phyloP scores from a whole-genome alignment of 2,888 invertebrate species.

The Orgyia antiqua region DNA sequence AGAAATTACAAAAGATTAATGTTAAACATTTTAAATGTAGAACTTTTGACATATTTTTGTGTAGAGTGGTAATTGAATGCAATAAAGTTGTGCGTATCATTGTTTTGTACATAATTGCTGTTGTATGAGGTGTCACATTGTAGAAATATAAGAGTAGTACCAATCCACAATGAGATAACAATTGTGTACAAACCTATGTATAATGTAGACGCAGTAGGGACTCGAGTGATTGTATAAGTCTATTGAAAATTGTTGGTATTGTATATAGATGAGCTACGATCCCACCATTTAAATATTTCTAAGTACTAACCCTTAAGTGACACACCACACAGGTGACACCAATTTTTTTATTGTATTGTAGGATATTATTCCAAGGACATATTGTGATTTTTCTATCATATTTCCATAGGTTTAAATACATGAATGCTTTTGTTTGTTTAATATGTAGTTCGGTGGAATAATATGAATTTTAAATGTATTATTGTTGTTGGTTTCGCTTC shows the following conservation, averaged over 20 bases:
- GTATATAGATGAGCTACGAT: constrained; percentile 75
- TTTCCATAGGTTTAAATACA: constrained; percentile 60
- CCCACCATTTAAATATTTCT: constrained; percentile 76
- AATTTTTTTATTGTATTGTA: constrained; percentile 49
- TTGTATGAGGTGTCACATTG: background rate
- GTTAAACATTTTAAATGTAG: constrained; percentile 50
- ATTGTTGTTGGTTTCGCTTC: constrained; percentile 53
- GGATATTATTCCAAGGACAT: constrained; percentile 69
- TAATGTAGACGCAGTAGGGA: constrained; percentile 58
- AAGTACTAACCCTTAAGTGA: constrained; percentile 71
- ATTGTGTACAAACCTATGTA: constrained; percentile 34
- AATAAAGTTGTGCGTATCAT: constrained; percentile 48
- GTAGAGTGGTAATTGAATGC: constrained; percentile 69
- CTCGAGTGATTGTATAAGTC: constrained; percentile 73
- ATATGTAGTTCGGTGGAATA: constrained; percentile 46
- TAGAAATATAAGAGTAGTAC: background rate
- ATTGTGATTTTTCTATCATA: constrained; percentile 70
- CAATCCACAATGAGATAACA: constrained; percentile 1
- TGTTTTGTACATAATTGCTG: constrained; percentile 30
- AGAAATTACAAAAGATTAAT: constrained; percentile 40
- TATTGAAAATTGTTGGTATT: constrained; percentile 70
- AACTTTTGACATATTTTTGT: constrained; percentile 62
- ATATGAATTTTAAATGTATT: constrained; percentile 48
- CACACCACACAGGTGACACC: constrained; percentile 52
- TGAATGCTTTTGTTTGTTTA: constrained; percentile 50